Conservation (phyloP, 2,113 vertebrate genomes). For the Trinectes maculatus region DNA sequence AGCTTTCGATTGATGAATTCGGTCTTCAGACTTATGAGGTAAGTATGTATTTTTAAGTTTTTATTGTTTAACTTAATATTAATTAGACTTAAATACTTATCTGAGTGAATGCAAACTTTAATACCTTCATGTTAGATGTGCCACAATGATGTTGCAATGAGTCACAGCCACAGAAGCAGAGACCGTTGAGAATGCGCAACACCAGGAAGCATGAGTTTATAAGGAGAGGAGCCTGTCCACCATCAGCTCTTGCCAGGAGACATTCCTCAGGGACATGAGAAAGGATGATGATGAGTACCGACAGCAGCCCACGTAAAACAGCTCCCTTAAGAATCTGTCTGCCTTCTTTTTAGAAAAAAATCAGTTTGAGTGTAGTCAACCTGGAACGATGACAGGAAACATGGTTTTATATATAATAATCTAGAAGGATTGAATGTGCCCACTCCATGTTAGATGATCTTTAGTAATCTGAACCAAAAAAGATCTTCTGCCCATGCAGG, state of each 20-base stretch:
- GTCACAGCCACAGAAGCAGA: slow-evolving; percentile 31
- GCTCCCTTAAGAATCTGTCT: background rate
- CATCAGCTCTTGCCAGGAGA: slow-evolving; percentile 17
- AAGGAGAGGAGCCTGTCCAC: slow-evolving; percentile 11
- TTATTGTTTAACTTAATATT: slow-evolving; percentile 7
- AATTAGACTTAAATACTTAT: slow-evolving; percentile 18
- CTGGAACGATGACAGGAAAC: background rate
- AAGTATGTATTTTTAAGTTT: slow-evolving; percentile 59
- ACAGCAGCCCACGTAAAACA: background rate
- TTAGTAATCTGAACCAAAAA: slow-evolving; percentile 6
- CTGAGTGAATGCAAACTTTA: slow-evolving; percentile 8
- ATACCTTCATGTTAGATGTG: slow-evolving; percentile 4
- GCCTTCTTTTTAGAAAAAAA: background rate
- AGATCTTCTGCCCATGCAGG: background rate
- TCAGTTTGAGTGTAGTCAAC: background rate
- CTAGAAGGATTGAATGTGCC: no score
- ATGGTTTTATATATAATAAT: no score
- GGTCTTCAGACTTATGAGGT: slow-evolving; percentile 52
- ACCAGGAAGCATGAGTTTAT: slow-evolving; percentile 18
- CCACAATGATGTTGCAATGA: slow-evolving; percentile 45
- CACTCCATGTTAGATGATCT: no score
- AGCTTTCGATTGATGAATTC: slow-evolving; percentile 42
- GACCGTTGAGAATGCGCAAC: slow-evolving; percentile 24
- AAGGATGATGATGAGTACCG: slow-evolving; percentile 12
- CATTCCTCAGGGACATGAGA: slow-evolving; percentile 24